Evolutionary conservation across 2,113 vertebrate species (phyloP).

Genomic region (Nyctereutes procyonoides): DNA sequence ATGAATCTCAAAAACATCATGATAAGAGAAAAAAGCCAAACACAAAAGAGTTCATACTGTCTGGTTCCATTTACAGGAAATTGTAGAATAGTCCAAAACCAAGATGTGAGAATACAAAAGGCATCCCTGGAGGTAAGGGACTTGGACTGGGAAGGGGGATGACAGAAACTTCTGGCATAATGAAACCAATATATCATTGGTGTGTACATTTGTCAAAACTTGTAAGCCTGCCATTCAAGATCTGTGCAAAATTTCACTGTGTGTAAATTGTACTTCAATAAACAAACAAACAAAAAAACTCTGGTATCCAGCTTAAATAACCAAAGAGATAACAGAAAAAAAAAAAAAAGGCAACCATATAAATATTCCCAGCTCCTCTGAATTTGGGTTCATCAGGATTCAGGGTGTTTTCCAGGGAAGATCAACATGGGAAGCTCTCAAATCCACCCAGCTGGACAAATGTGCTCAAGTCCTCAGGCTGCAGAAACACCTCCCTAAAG

Average conservation of each 20-base stretch:
- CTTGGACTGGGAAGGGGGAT: background rate
- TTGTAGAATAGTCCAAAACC: background rate
- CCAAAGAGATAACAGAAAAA: background rate
- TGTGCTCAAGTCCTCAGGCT: background rate
- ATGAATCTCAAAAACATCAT: background rate
- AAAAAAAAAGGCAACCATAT: background rate
- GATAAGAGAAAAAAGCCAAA: background rate
- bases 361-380: background rate
- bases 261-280: background rate
- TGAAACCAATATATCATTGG: background rate
- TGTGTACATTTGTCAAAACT: constrained; percentile 20
- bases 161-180: background rate
- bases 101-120: background rate
- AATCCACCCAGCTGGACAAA: background rate
- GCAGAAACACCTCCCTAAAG: background rate
- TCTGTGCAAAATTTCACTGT: background rate
- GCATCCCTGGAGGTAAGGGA: background rate
- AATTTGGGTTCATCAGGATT: background rate
- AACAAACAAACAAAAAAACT: background rate
- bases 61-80: background rate
- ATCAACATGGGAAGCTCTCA: background rate
- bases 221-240: background rate
- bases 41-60: background rate
- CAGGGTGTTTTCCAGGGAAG: background rate
- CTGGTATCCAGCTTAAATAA: background rate